These are phyloP conservation scores for Marronus borbonicus DNA, from an alignment of 2,888 invertebrate species.

Conservation along the genomic window DNA sequence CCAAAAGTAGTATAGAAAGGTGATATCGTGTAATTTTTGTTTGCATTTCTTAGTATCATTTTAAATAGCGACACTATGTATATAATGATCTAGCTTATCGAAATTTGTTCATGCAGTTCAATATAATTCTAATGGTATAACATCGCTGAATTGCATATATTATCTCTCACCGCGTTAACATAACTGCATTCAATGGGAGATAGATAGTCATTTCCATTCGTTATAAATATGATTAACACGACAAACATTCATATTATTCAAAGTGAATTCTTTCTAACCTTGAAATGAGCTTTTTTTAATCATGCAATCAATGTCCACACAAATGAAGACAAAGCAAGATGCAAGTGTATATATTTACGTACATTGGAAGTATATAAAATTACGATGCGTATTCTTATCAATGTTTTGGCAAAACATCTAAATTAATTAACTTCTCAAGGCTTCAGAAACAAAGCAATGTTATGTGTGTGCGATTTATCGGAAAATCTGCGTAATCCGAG, in stretches of 20 bases:
- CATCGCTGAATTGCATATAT: too few species aligned
- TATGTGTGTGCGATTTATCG: background rate
- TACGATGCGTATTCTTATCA: background rate
- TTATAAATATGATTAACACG: background rate
- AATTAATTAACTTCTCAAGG: background rate
- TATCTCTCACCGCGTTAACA: too few species aligned
- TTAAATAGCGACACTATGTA: too few species aligned
- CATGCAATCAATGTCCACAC: conserved; percentile 27
- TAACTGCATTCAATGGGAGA: too few species aligned
- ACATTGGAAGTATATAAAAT: background rate
- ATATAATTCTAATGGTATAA: too few species aligned
- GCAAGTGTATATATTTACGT: background rate
- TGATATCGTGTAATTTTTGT: too few species aligned
- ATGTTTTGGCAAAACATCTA: background rate
- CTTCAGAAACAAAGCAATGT: background rate
- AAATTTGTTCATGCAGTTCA: too few species aligned
- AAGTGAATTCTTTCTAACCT: conserved; percentile 10
- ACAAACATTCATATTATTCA: conserved; percentile 29
- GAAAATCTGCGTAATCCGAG: background rate
- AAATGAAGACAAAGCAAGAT: conserved; percentile 21
- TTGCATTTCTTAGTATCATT: too few species aligned
- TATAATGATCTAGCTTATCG: too few species aligned
- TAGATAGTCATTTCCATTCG: too few species aligned
- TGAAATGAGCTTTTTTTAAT: conserved; percentile 15
- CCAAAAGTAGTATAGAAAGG: too few species aligned